These are phyloP conservation scores for Galleria mellonella DNA, from an alignment of 1,140 invertebrate genomes.

Conservation along the genomic window DNA sequence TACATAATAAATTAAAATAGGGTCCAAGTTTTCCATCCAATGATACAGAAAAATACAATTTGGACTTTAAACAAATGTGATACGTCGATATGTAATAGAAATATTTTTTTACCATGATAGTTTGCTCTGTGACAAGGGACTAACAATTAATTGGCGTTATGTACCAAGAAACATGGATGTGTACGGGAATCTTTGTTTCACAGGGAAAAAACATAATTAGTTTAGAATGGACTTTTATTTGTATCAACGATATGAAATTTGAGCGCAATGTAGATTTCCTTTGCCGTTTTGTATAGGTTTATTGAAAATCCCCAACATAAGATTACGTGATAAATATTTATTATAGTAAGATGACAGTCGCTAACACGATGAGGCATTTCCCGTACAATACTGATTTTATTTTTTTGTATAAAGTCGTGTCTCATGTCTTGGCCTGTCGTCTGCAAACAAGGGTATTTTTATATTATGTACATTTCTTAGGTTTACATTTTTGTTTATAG, in stretches of 20 bases:
- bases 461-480: slow-evolving; percentile 60
- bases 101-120: slow-evolving; percentile 31
- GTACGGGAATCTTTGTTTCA: slow-evolving; percentile 72
- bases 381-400: slow-evolving; percentile 69
- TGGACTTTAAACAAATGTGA: slow-evolving; percentile 62
- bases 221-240: slow-evolving; percentile 21
- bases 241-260: no score
- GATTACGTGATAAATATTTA: slow-evolving; percentile 62
- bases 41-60: slow-evolving; percentile 46
- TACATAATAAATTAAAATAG: slow-evolving; percentile 44
- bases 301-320: slow-evolving; percentile 36
- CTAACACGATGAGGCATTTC: slow-evolving; percentile 65
- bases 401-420: slow-evolving; percentile 71
- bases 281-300: slow-evolving; percentile 15
- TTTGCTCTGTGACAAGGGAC: slow-evolving; percentile 53
- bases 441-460: slow-evolving; percentile 55
- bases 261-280: slow-evolving; percentile 3
- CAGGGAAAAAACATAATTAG: slow-evolving; percentile 68
- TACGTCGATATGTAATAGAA: slow-evolving; percentile 36
- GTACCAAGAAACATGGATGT: slow-evolving; percentile 55
- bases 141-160: slow-evolving; percentile 29
- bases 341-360: slow-evolving; percentile 60
- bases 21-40: slow-evolving; percentile 70
- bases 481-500: slow-evolving; percentile 42
- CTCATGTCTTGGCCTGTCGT: slow-evolving; percentile 73